Base-by-base conservation (phyloP, 2,888 invertebrate genomes). In the Xestia rhomboidea region DNA sequence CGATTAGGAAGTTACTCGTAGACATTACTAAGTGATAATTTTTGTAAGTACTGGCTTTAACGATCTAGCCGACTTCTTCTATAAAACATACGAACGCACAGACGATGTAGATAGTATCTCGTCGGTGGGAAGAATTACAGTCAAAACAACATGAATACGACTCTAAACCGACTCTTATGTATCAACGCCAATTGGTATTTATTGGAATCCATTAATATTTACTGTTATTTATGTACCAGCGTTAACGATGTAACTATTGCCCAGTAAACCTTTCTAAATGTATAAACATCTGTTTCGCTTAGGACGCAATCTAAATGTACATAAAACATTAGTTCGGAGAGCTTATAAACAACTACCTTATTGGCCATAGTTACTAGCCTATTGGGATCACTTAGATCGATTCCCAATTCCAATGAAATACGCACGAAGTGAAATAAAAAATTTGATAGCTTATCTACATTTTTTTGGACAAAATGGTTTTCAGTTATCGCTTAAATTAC, bases 251-350 rank as follows among this genome's bases (percentile, higher is more conserved):
- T 73, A 62, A 66, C 70, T 49, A 71, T 73, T 73, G 60, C 64
- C 73, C 49, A 57, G 81, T 68, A 63, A 81, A 73, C 84, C 84
- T 81, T 83, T 83, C 83, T 84, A 83, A 74, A 74, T 81, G 77
- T 68, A 57, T 77, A 69, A 49, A 77, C 68, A 84, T 84, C 62
- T 72, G 69, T 67, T 83, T 83, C 77, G 77, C 72, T 81, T 72
- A 81, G 38, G 46, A 69, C 57, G 66, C 68, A 69, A 83, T 84
- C 38, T 74, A 69, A 69, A 77, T 84, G 74, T 68, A 64, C 84
- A 80, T 80, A 80, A 73, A 62, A 72, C 73, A 80, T 76, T 69
- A 41, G 67, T 68, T 67, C 67, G 1, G 54, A 63, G 69, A 67
- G 62, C 69, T 79, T 70, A 27, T 24, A 70, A 51, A 60, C 70